Evolutionary conservation across 2,888 invertebrate species (phyloP).

Genomic region (Auanema freiburgensis): DNA sequence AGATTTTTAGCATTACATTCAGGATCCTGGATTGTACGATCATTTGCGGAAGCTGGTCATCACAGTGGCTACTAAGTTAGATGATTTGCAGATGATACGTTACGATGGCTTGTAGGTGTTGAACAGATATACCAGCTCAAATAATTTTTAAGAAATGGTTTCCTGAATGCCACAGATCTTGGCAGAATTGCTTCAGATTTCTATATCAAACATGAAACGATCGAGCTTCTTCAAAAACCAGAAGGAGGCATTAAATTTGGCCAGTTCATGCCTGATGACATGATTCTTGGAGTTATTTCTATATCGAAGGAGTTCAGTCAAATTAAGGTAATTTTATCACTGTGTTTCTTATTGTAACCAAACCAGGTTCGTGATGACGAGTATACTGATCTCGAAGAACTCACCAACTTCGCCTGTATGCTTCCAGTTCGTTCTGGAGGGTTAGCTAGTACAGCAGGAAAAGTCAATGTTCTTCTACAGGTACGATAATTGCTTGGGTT

Average conservation of each 20-base stretch:
- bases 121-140: too few relatives aligned
- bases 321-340: slow-evolving; percentile 74
- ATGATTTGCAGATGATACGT: slow-evolving; percentile 90
- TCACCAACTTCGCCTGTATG: slow-evolving; percentile 77
- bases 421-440: slow-evolving; percentile 81
- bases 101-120: slow-evolving; percentile 76
- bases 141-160: slow-evolving; percentile 48
- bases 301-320: slow-evolving; percentile 92
- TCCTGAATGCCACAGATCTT: slow-evolving; percentile 72
- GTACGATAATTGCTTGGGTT: slow-evolving; percentile 27
- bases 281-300: slow-evolving; percentile 80
- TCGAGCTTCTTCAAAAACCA: slow-evolving; percentile 70
- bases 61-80: slow-evolving; percentile 80
- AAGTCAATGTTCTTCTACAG: slow-evolving; percentile 91
- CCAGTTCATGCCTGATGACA: slow-evolving; percentile 67
- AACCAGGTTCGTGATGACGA: slow-evolving; percentile 88
- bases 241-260: slow-evolving; percentile 61
- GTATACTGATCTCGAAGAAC: slow-evolving; percentile 81
- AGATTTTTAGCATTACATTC: too few relatives aligned
- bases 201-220: slow-evolving; percentile 93
- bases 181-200: slow-evolving; percentile 96
- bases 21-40: slow-evolving; percentile 78
- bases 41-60: slow-evolving; percentile 80
- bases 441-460: slow-evolving; percentile 86
- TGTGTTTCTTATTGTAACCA: slow-evolving; percentile 14